Evolutionary conservation across 2,113 vertebrate species (phyloP), one percentile per base, ranked within the genome.

Genomic region (Myiagra hebetior): DNA sequence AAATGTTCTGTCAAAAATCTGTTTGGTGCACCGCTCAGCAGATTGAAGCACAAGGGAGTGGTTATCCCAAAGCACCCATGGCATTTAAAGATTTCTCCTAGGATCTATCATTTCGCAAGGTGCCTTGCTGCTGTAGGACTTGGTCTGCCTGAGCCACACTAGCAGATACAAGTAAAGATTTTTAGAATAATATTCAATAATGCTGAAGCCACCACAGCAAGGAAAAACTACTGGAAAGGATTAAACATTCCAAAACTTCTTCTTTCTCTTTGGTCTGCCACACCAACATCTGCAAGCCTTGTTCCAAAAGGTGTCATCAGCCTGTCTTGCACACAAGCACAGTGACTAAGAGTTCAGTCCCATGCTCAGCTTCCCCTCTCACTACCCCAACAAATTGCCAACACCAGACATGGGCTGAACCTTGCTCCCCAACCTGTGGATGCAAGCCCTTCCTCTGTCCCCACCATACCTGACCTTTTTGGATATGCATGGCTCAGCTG

Each of bases 341-440:
- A 64, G 11, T 0, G 0, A 39, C 52, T 31, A 50, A 23, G 39
- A 30, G 9, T 3, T 2, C 49, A 42, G 44, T 10, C 28, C 37
- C 23, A 24, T 4, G 7, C 52, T 84, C 68, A 39, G 67, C 53
- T 88, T 93, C 31, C 46, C 16, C 57, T 65, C 42, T 52, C 50
- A 15, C 17, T 35, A n/a, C 6, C 50, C 37, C 2, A 7, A n/a
- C 13, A 53, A 89, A 64, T 0, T 62, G 26, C 49, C 31, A 68
- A 27, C 19, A 64, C 16, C 7, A 12, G 8, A 1, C 0, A 1
- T 3, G 20, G 28, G 28, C 56, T 74, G 35, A 31, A 64, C 37
- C 9, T 60, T 39, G 77, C 1, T 3, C 8, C 35, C 9, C 1
- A 2, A 18, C 0, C 19, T 23, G 47, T 2, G 2, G 42, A 23